Base-by-base conservation (phyloP, 2,888 invertebrate genomes). In the Callinectes sapidus region DNA sequence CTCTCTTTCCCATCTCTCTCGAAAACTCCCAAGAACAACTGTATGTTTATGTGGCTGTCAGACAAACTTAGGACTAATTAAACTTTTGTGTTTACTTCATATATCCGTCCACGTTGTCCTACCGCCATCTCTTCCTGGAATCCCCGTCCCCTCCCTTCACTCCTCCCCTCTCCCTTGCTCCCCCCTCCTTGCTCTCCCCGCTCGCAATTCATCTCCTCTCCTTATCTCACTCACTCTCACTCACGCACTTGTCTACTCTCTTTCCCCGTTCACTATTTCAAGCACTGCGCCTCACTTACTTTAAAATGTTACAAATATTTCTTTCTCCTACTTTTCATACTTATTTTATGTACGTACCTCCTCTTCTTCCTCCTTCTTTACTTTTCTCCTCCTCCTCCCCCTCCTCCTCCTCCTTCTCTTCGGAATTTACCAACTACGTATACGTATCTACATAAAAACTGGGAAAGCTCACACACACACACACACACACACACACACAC, bases 401-500 rank as follows among this genome's bases (percentile, higher is more conserved):
- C 16, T 81, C 81, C 23, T 35, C 16, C 35, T 81, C 81, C 32
- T 16, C 35, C 81, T 81, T 35, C 35, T 28, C 18, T 28, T 23
- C 28, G 6, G 2, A 71, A 28, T 3, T 71, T 6, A 5, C 71
- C 71, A n/a, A 10, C 71, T 28, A 71, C 28, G 18, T 71, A n/a
- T 28, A 71, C 28, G 39, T 39, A 71, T 28, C n/a, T 71, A 8
- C 28, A n/a, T 71, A 23, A 61, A 61, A 61, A 23, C 61, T 61
- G 61, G 61, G 71, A 10, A 71, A 71, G 85, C 85, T 5, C 10
- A 13, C 81, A 14, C 81, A 81, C 81, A 81, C 81, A 81, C 23
- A 81, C 81, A 81, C 81, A 81, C 16, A 81, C 81, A 81, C 81
- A 81, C 81, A 81, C 81, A 81, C 81, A 81, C 81, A 85, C 85